Conservation (phyloP, 2,888 invertebrate genomes). For the Ferrisia virgata region DNA sequence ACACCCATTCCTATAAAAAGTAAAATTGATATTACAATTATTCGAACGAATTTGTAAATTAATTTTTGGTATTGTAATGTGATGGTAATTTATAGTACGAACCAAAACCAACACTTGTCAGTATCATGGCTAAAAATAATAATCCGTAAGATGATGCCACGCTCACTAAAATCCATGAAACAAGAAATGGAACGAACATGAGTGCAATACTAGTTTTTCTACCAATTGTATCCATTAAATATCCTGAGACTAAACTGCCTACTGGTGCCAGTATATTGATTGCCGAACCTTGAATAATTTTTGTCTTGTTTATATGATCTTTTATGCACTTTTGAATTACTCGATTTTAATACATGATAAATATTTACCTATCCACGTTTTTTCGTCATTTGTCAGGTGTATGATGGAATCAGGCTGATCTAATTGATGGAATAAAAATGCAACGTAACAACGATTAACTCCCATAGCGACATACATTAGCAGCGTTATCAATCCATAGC, state of each 20-base stretch:
- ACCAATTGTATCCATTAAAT: conserved; percentile 9
- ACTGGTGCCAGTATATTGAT: background rate
- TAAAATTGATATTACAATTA: too few species aligned
- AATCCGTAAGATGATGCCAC: background rate
- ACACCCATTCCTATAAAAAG: background rate
- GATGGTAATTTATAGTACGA: too few species aligned
- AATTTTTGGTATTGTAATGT: too few species aligned
- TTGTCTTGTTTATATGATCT: too few species aligned
- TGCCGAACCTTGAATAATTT: background rate
- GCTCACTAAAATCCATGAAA: background rate
- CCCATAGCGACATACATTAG: conserved; percentile 15
- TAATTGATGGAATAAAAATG: conserved; percentile 36
- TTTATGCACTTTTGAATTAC: background rate
- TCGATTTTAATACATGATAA: background rate
- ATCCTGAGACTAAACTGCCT: background rate
- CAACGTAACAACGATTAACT: conserved; percentile 19
- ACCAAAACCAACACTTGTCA: conserved; percentile 10
- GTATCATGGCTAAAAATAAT: background rate
- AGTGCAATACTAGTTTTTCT: background rate
- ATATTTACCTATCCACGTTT: conserved; percentile 40
- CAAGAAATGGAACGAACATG: background rate
- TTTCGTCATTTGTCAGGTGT: background rate
- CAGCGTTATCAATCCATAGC: background rate
- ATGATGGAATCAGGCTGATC: background rate
- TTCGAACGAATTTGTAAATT: too few species aligned